phyloP scores from a whole-genome alignment of 2,888 invertebrate species.

The Hemithea aestivaria region DNA sequence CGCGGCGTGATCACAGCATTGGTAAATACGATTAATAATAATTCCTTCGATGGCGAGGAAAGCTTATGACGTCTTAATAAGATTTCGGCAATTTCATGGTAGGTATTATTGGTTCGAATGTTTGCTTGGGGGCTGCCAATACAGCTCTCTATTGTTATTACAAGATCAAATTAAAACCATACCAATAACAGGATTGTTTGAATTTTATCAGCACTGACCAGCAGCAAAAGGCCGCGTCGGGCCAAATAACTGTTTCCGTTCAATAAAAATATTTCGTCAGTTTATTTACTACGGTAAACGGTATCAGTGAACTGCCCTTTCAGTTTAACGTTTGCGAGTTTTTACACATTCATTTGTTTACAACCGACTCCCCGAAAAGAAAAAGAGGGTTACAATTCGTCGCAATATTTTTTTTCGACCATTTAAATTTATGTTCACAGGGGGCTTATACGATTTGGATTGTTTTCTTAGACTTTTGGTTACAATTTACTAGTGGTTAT shows the following conservation, averaged over 20 bases:
- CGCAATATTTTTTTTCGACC: too few species aligned
- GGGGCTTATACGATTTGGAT: too few species aligned
- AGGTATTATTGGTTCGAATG: slow-evolving; percentile 19
- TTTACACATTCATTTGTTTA: too few species aligned
- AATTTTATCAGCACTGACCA: slow-evolving; percentile 13
- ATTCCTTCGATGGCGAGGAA: slow-evolving; percentile 12
- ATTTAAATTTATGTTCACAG: too few species aligned
- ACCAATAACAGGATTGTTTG: slow-evolving; percentile 16
- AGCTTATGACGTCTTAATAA: slow-evolving; percentile 16
- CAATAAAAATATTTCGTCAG: slow-evolving; percentile 1
- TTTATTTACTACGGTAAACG: too few species aligned
- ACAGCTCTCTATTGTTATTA: slow-evolving; percentile 12
- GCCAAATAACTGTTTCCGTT: slow-evolving; percentile 2
- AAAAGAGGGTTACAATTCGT: too few species aligned
- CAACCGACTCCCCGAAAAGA: too few species aligned
- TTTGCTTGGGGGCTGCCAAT: slow-evolving; percentile 10
- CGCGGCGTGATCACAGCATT: not conserved
- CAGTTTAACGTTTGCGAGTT: not conserved
- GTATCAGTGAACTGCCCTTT: not conserved
- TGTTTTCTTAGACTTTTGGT: too few species aligned
- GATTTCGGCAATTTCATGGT: slow-evolving; percentile 7
- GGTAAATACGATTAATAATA: slow-evolving; percentile 15
- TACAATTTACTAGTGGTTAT: too few species aligned
- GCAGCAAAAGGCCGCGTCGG: not conserved
- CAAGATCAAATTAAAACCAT: slow-evolving; percentile 14